Percentiles rank a stretch among this genome's conserved stretches.
phyloP scores from a whole-genome alignment of 2,797 vertebrate genomes.

The Menidia menidia region DNA sequence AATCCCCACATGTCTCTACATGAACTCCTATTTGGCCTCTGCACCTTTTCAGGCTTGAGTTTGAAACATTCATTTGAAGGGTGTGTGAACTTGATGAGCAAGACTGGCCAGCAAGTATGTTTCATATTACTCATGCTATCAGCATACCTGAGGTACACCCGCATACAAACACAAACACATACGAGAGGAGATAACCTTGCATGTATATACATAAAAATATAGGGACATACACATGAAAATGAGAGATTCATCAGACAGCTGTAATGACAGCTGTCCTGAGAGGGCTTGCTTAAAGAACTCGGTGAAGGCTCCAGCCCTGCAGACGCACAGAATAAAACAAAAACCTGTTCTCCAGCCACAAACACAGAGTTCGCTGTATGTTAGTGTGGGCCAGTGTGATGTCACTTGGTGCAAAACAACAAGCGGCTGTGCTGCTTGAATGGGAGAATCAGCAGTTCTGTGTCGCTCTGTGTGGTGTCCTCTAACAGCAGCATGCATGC shows the following conservation, averaged over 20 bases:
- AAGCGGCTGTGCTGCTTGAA: conserved; percentile 33
- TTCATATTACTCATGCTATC: conserved; percentile 35
- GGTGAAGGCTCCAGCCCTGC: conserved; percentile 13
- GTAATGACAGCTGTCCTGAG: not conserved
- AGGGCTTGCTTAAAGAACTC: conserved; percentile 9
- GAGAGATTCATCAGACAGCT: conserved; percentile 9
- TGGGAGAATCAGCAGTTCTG: conserved; percentile 25
- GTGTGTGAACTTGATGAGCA: conserved; percentile 74
- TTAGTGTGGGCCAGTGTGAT: conserved; percentile 20
- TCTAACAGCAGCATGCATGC: not conserved
- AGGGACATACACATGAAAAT: not conserved
- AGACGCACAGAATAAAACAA: conserved; percentile 28
- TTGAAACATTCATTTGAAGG: conserved; percentile 52
- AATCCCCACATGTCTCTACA: conserved; percentile 58
- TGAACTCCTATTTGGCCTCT: conserved; percentile 51
- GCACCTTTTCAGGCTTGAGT: conserved; percentile 24
- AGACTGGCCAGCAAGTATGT: conserved; percentile 47
- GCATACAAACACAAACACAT: conserved; percentile 2
- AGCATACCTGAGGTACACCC: conserved; percentile 5
- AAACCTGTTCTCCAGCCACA: conserved; percentile 50
- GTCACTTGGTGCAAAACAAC: conserved; percentile 36
- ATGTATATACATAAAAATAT: conserved; percentile 16
- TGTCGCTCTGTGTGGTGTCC: conserved; percentile 20
- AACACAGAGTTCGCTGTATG: conserved; percentile 29
- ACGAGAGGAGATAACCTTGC: conserved; percentile 4